Conservation (phyloP, 2,888 invertebrate genomes). For the Idaea aversata region DNA sequence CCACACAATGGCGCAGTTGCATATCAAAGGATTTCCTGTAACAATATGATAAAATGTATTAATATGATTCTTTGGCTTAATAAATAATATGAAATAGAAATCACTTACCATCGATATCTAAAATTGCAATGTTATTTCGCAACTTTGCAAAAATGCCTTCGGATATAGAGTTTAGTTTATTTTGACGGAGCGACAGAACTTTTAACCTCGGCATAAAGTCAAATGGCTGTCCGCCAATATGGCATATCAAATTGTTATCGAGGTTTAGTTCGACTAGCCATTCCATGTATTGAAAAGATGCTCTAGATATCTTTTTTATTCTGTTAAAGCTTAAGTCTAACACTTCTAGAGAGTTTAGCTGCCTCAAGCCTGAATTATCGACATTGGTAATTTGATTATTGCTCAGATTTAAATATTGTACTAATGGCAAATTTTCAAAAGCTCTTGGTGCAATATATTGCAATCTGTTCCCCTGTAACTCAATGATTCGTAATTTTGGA, state of each 20-base stretch:
- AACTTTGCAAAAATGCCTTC: slow-evolving; percentile 88
- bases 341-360: slow-evolving; percentile 89
- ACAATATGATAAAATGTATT: slow-evolving; percentile 23
- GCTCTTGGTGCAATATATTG: slow-evolving; percentile 86
- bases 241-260: slow-evolving; percentile 91
- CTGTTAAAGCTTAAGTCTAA: slow-evolving; percentile 91
- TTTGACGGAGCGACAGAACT: slow-evolving; percentile 88
- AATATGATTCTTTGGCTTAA: neutral
- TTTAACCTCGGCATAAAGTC: slow-evolving; percentile 91
- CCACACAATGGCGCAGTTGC: slow-evolving; percentile 92
- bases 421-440: slow-evolving; percentile 87
- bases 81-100: slow-evolving; percentile 5
- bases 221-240: slow-evolving; percentile 89
- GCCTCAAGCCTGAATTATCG: slow-evolving; percentile 87
- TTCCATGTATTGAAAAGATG: slow-evolving; percentile 86
- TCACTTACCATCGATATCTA: slow-evolving; percentile 89
- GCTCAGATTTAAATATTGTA: slow-evolving; percentile 91
- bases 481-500: slow-evolving; percentile 85
- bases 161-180: slow-evolving; percentile 86
- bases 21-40: slow-evolving; percentile 90
- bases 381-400: slow-evolving; percentile 88
- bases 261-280: slow-evolving; percentile 93
- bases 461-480: slow-evolving; percentile 89
- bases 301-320: slow-evolving; percentile 84
- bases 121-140: slow-evolving; percentile 88